Conservation (phyloP, 1,140 invertebrate species). For the Eciton burchellii region DNA sequence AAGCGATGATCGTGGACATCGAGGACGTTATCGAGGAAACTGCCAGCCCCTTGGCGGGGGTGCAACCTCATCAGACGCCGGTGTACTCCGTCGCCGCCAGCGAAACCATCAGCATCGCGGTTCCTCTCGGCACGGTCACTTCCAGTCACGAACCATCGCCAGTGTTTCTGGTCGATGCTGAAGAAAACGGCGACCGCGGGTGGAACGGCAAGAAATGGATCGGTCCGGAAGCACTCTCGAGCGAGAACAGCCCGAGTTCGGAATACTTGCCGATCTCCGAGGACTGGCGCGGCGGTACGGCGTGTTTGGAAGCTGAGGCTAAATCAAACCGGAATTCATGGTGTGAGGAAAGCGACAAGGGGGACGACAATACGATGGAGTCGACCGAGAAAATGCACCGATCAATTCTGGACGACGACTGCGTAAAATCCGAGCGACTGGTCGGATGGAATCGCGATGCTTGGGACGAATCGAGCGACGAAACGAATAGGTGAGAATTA, state of each 20-base stretch:
- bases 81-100: slow-evolving; percentile 87
- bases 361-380: neutral
- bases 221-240: neutral
- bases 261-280: neutral
- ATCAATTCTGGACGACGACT: slow-evolving; percentile 12
- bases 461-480: slow-evolving; percentile 38
- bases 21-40: slow-evolving; percentile 85
- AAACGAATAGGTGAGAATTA: slow-evolving; percentile 25
- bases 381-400: neutral
- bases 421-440: slow-evolving; percentile 20
- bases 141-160: slow-evolving; percentile 78
- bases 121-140: slow-evolving; percentile 79
- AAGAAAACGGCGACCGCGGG: slow-evolving; percentile 58
- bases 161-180: slow-evolving; percentile 72
- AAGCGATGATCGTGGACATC: slow-evolving; percentile 85
- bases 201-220: slow-evolving; percentile 18
- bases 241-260: slow-evolving; percentile 36
- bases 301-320: neutral
- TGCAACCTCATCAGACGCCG: slow-evolving; percentile 89
- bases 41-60: slow-evolving; percentile 87
- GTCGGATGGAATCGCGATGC: slow-evolving; percentile 35
- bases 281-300: neutral
- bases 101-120: slow-evolving; percentile 81
- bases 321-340: neutral
- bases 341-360: neutral